phyloP scores from a whole-genome alignment of 2,113 vertebrate species.

The Entelurus aequoreus region DNA sequence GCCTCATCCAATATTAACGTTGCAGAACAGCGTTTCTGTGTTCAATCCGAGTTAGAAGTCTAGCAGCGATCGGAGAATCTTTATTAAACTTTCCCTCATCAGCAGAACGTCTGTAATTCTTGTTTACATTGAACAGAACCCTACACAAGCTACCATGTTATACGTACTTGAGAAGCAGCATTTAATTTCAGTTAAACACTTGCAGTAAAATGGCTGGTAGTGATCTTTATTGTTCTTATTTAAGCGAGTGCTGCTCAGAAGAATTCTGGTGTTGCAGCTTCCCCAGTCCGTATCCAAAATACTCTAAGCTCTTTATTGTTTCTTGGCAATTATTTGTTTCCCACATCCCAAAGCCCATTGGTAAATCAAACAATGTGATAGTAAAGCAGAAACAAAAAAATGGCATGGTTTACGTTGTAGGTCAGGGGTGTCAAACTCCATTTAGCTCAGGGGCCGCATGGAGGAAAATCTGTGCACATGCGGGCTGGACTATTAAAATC shows the following conservation, averaged over 20 bases:
- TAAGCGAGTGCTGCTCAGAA: constrained; percentile 9
- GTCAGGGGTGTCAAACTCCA: no score
- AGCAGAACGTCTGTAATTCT: background rate
- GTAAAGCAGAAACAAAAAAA: background rate
- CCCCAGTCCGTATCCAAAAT: constrained; percentile 4
- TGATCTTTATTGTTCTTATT: constrained; percentile 2
- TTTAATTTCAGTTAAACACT: constrained; percentile 10
- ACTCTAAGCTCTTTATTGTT: constrained; percentile 10
- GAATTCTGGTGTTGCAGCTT: constrained; percentile 4
- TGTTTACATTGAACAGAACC: constrained; percentile 1
- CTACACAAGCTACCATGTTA: background rate
- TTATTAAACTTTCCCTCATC: background rate
- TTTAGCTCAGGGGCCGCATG: no score
- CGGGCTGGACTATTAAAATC: no score
- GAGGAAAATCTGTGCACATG: no score
- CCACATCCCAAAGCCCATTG: background rate
- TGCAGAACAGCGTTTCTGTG: background rate
- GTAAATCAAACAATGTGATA: constrained; percentile 2
- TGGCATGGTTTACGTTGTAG: background rate
- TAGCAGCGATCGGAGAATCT: background rate
- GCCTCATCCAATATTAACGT: no score
- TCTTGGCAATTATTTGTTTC: constrained; percentile 13
- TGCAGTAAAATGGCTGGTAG: constrained; percentile 9
- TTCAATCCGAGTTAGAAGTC: no score
- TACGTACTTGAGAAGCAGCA: background rate